Conservation (phyloP, 2,113 vertebrate genomes). For the Hymenochirus boettgeri region DNA sequence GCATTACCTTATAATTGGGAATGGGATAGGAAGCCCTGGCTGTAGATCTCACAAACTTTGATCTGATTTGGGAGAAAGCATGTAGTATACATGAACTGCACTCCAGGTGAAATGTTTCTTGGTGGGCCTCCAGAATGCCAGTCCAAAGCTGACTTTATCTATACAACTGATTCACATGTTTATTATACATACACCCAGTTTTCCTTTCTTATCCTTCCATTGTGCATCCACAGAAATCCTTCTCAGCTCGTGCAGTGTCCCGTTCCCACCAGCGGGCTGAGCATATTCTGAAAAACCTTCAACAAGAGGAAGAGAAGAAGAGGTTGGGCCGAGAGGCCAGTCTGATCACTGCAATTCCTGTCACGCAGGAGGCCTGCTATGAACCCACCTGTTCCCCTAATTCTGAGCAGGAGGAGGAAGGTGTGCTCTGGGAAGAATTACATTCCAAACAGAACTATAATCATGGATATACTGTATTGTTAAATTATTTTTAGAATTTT, state of each 20-base stretch:
- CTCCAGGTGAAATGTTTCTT: no score
- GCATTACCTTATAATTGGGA: no score
- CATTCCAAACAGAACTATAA: no score
- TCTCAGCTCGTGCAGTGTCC: constrained; percentile 92
- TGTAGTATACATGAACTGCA: no score
- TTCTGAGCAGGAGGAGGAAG: constrained; percentile 96
- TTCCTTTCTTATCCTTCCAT: constrained; percentile 6
- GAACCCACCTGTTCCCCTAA: constrained; percentile 91
- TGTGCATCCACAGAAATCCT: constrained; percentile 79
- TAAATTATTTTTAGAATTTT: no score
- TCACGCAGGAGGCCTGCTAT: constrained; percentile 94
- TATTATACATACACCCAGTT: background rate
- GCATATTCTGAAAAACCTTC: constrained; percentile 96
- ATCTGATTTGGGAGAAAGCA: no score
- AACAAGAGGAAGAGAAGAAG: constrained; percentile 95
- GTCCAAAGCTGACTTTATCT: no score
- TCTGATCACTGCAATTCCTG: constrained; percentile 93
- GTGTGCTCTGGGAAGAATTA: constrained; percentile 66
- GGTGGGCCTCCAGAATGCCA: no score
- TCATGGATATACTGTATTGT: no score
- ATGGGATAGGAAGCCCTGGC: no score
- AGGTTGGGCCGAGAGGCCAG: constrained; percentile 92
- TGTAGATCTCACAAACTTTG: no score
- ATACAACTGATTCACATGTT: background rate
- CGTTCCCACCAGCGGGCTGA: constrained; percentile 96